Conservation (phyloP, 2,113 vertebrate species). For the Neogale vison region DNA sequence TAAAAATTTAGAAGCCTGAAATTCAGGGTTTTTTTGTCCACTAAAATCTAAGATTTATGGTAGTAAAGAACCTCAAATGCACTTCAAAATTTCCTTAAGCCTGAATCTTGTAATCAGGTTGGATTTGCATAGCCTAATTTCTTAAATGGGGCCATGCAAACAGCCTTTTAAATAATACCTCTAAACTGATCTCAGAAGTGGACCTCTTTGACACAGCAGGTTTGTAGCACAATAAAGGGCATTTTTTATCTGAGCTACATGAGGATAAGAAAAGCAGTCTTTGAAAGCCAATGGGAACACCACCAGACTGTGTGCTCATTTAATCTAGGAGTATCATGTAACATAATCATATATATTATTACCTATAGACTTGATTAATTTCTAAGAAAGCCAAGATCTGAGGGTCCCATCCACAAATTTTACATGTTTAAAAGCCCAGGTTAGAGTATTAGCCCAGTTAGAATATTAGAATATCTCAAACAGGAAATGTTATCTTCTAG, state of each 20-base stretch:
- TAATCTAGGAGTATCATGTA: not conserved
- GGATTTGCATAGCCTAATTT: conserved; percentile 65
- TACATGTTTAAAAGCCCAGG: not conserved
- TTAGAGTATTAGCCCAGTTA: not conserved
- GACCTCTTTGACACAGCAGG: not conserved
- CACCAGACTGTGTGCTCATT: not conserved
- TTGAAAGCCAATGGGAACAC: not conserved
- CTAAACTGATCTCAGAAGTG: conserved; percentile 25
- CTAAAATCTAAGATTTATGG: not conserved
- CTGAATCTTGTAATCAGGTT: conserved; percentile 52
- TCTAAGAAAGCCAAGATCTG: not conserved
- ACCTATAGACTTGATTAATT: not conserved
- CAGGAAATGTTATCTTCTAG: not conserved
- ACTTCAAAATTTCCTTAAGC: conserved; percentile 44
- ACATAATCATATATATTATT: not conserved
- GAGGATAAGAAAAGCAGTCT: not conserved
- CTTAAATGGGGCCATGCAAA: conserved; percentile 38
- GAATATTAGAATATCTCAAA: not conserved
- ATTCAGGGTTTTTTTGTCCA: not conserved
- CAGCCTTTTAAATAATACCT: conserved; percentile 48
- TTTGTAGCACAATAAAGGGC: not conserved
- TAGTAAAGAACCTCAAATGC: conserved; percentile 15
- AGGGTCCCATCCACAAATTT: not conserved
- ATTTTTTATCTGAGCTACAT: not conserved
- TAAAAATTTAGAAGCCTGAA: conserved; percentile 19